Conservation (phyloP, 1,140 invertebrate genomes). For the Lerema accius region DNA sequence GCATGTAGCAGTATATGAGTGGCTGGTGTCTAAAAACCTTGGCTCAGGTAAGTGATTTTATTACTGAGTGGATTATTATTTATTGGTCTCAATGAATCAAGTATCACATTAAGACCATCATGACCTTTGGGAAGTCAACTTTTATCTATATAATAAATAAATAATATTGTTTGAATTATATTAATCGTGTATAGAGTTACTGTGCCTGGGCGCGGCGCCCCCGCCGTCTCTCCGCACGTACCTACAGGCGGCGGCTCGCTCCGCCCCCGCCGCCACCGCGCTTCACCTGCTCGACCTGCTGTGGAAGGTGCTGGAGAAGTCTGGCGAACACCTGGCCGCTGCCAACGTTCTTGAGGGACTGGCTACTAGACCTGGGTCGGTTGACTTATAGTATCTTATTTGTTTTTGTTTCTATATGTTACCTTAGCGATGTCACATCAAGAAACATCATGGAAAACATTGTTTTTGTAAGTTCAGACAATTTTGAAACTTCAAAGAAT, state of each 20-base stretch:
- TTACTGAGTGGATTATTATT: too few relatives aligned
- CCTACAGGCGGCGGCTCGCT: constrained; percentile 84
- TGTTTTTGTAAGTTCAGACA: too few relatives aligned
- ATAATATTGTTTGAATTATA: too few relatives aligned
- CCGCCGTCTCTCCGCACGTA: constrained; percentile 93
- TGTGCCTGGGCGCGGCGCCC: constrained; percentile 85
- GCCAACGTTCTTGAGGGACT: constrained; percentile 95
- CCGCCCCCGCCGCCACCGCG: constrained; percentile 76
- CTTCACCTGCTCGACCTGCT: constrained; percentile 92
- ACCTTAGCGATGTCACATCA: too few relatives aligned
- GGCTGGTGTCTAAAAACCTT: constrained; percentile 90
- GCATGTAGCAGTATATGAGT: constrained; percentile 96
- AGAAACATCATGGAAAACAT: too few relatives aligned
- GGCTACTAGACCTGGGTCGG: constrained; percentile 91
- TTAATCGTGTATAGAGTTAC: constrained; percentile 85
- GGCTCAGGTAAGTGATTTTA: constrained; percentile 83
- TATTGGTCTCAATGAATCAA: too few relatives aligned
- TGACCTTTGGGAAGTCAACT: too few relatives aligned
- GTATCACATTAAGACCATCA: too few relatives aligned
- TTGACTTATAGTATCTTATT: too few relatives aligned
- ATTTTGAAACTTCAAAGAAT: too few relatives aligned
- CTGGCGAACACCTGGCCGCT: constrained; percentile 95
- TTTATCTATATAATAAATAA: too few relatives aligned
- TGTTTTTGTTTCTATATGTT: too few relatives aligned
- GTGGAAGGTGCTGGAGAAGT: constrained; percentile 98